Evolutionary conservation across 2,113 vertebrate species (phyloP), one percentile per base, ranked within the genome.

Genomic region (Hippocampus zosterae): DNA sequence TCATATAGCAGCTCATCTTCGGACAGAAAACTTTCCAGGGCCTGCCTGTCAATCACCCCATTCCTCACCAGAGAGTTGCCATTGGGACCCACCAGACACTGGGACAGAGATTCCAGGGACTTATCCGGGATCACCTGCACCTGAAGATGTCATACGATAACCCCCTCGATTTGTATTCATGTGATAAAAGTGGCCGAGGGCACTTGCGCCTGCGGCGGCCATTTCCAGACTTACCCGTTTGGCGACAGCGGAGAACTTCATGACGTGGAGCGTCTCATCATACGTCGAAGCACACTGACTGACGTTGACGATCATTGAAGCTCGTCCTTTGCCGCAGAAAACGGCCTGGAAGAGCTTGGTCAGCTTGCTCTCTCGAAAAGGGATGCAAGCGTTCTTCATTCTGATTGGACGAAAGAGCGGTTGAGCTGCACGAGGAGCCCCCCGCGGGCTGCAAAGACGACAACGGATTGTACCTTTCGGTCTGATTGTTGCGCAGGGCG

Each of bases 181-280:
- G 19, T 19, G 40, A 60, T 7, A 1, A 19, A 37, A 19, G 5
- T 29, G 5, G n/a, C 7, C 23, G 50, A 25, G 19, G 33, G 7
- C 5, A 0, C 11, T 0, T 3, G 33, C 23, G 8, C 21, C 11
- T n/a, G 16, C 21, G 11, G 12, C 0, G 7, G 4, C 3, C 40
- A 13, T n/a, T 0, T 12, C 63, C 25, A 11, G 33, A 71, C 73
- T 60, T 53, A 95, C 95, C 93, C 95, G 93, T 79, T 93, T 95
- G 69, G 95, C 94, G 21, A 95, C 61, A 37, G 94, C 94, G 61
- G 95, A 95, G 86, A 97, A 97, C 55, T 95, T 96, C 95, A 96
- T 93, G 1, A 96, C 92, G 2, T 96, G 93, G 1, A 96, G 90
- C 0, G 94, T 97, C 83, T 96, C 95, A 10, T 95, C 94, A 8